phyloP scores from a whole-genome alignment of 2,797 vertebrate species.

The Heterohyrax brucei region DNA sequence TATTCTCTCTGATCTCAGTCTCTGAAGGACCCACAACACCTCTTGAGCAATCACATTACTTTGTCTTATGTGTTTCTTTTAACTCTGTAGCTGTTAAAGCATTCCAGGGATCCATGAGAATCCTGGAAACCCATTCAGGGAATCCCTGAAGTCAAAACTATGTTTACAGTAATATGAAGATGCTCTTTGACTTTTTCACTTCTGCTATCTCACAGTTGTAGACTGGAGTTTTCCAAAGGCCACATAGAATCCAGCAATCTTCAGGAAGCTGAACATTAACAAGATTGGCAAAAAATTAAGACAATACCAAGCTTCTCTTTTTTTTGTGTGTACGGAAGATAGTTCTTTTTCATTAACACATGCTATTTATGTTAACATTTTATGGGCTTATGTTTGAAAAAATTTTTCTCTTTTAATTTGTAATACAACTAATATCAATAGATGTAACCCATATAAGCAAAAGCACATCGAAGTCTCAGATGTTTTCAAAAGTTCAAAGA shows the following conservation, averaged over 20 bases:
- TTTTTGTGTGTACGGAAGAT: not conserved
- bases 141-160: not conserved
- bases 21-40: not conserved
- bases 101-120: not conserved
- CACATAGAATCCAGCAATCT: not conserved
- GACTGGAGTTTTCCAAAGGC: not conserved
- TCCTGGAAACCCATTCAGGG: not conserved
- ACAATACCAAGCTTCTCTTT: constrained; percentile 3
- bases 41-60: not conserved
- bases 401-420: constrained; percentile 32
- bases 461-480: not conserved
- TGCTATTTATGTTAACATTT: not conserved
- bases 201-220: not conserved
- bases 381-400: not conserved
- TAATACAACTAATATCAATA: constrained; percentile 21
- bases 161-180: not conserved
- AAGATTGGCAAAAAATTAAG: constrained; percentile 34
- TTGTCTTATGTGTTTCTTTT: constrained; percentile 16
- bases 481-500: constrained; percentile 13
- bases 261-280: not conserved
- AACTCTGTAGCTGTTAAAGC: constrained; percentile 5
- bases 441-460: not conserved
- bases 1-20: not conserved
- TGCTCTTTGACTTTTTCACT: not conserved
- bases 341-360: constrained; percentile 10